Conservation (phyloP, 2,113 vertebrate genomes). For the Alectura lathami region DNA sequence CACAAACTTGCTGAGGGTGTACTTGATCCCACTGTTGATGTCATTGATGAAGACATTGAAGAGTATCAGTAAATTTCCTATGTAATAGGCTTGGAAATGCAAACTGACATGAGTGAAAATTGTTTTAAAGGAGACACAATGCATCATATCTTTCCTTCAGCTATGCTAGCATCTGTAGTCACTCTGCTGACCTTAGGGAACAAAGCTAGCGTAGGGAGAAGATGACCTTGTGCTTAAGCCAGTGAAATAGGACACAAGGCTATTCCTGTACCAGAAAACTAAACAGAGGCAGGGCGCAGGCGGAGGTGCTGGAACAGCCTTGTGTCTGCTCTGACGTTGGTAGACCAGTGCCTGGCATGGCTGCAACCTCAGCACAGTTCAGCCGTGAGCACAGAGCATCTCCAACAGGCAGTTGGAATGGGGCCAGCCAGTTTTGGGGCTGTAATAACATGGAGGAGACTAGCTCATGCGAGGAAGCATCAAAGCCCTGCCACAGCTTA, state of each 20-base stretch:
- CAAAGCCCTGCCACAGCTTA: background rate
- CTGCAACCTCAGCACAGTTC: background rate
- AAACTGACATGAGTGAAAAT: background rate
- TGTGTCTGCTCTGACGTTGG: background rate
- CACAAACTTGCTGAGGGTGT: too few species aligned
- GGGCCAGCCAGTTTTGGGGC: background rate
- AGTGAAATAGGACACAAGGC: constrained; percentile 33
- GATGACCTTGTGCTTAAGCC: constrained; percentile 14
- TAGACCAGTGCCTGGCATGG: background rate
- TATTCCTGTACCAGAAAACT: constrained; percentile 16
- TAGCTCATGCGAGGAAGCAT: background rate
- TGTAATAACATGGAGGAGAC: background rate
- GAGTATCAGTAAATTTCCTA: too few species aligned
- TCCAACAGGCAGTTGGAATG: background rate
- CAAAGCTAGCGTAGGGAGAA: background rate
- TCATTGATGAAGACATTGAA: too few species aligned
- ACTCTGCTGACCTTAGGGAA: background rate
- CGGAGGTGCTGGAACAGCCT: background rate
- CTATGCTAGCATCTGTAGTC: background rate
- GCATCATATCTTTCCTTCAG: background rate
- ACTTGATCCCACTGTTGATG: too few species aligned
- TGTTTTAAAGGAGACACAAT: background rate
- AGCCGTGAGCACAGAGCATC: background rate
- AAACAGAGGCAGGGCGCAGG: background rate
- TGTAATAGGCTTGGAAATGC: background rate